phyloP scores from a whole-genome alignment of 2,888 invertebrate genomes.

The Diadromus collaris region DNA sequence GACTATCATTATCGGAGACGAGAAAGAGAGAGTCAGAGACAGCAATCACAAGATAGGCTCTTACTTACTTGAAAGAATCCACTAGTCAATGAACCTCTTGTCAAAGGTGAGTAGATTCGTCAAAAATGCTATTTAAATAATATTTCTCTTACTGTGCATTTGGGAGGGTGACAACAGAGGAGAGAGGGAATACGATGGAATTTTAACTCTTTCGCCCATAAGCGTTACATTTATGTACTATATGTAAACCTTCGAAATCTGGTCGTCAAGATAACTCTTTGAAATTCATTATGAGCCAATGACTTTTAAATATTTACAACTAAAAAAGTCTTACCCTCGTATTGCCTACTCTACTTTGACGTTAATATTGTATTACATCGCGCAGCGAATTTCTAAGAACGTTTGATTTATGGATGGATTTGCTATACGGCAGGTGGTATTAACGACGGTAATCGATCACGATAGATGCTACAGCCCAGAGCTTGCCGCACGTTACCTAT shows the following conservation, averaged over 20 bases:
- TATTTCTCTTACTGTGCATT: slow-evolving; percentile 72
- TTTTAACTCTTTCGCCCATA: neutral
- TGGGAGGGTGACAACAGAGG: slow-evolving; percentile 70
- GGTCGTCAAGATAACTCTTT: neutral
- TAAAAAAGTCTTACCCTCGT: slow-evolving; percentile 23
- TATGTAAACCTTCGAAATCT: neutral
- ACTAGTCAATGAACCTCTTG: slow-evolving; percentile 77
- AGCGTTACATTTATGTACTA: neutral
- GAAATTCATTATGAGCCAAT: no score
- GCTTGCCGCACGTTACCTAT: slow-evolving; percentile 68
- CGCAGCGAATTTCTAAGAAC: slow-evolving; percentile 11
- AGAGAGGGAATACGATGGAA: slow-evolving; percentile 51
- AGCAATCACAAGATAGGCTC: slow-evolving; percentile 78
- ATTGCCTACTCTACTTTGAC: slow-evolving; percentile 43
- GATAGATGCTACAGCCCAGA: slow-evolving; percentile 70
- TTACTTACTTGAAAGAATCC: slow-evolving; percentile 78
- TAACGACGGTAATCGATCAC: slow-evolving; percentile 51
- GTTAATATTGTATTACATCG: slow-evolving; percentile 38
- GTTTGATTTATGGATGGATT: slow-evolving; percentile 17
- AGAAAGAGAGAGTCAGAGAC: slow-evolving; percentile 71
- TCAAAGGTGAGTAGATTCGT: slow-evolving; percentile 79
- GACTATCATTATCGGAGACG: slow-evolving; percentile 74
- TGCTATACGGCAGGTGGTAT: slow-evolving; percentile 42
- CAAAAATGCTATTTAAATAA: slow-evolving; percentile 77
- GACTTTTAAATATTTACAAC: neutral